These are phyloP conservation scores for Tridacna gigas DNA, from an alignment of 2,888 invertebrate species.

Conservation along the genomic window DNA sequence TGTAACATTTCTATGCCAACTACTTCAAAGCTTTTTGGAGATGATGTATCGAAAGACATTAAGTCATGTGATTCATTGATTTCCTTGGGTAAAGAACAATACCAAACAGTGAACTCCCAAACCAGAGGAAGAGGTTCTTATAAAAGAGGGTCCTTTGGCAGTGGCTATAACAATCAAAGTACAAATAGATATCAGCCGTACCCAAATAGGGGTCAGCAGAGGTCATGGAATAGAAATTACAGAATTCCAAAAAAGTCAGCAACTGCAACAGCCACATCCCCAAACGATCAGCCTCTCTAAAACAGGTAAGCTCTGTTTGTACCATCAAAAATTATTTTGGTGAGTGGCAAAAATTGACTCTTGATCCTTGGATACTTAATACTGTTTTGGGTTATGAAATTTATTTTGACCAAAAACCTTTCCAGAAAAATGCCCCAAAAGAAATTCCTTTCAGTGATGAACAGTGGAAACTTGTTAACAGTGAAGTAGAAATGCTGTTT, in stretches of 20 bases:
- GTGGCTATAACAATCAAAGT: conserved; percentile 3
- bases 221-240: not conserved
- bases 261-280: no score
- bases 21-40: conserved; percentile 18
- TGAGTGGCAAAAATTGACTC: conserved; percentile 18
- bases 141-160: not conserved
- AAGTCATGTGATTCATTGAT: conserved; percentile 24
- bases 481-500: conserved; percentile 19
- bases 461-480: conserved; percentile 26
- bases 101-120: not conserved
- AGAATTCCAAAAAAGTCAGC: not conserved
- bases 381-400: conserved; percentile 36
- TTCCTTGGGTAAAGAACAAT: not conserved
- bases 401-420: conserved; percentile 30
- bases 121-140: not conserved
- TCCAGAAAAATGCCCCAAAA: conserved; percentile 24
- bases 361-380: not conserved
- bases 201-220: conserved; percentile 3
- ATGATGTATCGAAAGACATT: conserved; percentile 26
- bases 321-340: not conserved
- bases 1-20: conserved; percentile 25
- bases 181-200: not conserved
- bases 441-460: conserved; percentile 34
- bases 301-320: not conserved
- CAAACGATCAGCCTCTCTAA: not conserved